Base-by-base conservation (phyloP, 2,888 invertebrate genomes). In the Drosophila setosimentum region DNA sequence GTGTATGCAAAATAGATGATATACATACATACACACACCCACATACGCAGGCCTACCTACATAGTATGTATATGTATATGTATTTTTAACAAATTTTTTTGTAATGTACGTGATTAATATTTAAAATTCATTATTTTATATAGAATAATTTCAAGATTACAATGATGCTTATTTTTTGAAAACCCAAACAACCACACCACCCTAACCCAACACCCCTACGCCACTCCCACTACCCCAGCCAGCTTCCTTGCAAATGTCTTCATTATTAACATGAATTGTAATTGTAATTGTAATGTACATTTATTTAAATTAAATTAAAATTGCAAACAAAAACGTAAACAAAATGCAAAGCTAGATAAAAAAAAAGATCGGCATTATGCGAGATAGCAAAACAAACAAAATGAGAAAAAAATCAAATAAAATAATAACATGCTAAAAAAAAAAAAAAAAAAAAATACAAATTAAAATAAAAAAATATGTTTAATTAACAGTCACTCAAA, bases 301-400 rank as follows among this genome's bases (percentile, higher is more conserved):
- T 87, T 87, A 87, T 84, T 89, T 84, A 84, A 89, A 84, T 87
- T 89, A 87, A 81, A 81, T 75, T 78, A 62, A 76, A 67, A 76
- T 50, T 35, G 30, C 55, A 50, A 75, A 61, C 24, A 68, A 73
- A 71, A 83, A 70, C 65, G 32, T 33, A 69, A 81, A 67, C n/a
- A 33, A 48, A 65, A 82, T 66, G 48, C 51, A 70, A 68, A 78
- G 62, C 37, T 75, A 78, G 69, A 59, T 78, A 83, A 80, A 57
- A 69, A 63, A 32, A 30, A 53, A 37, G 45, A 45, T 45, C 76
- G 67, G 59, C 73, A 73, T 69, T 71, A 80, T 60, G 70, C 76
- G 5, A 74, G 65, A 58, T 62, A 84, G 83, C 71, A 66, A 73
- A 70, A 45, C 32, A 58, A 63, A 57, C n/a, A 53, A 61, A 54